Evolutionary conservation across 1,140 invertebrate genomes (phyloP).

Genomic region (Drosophila melanica): DNA sequence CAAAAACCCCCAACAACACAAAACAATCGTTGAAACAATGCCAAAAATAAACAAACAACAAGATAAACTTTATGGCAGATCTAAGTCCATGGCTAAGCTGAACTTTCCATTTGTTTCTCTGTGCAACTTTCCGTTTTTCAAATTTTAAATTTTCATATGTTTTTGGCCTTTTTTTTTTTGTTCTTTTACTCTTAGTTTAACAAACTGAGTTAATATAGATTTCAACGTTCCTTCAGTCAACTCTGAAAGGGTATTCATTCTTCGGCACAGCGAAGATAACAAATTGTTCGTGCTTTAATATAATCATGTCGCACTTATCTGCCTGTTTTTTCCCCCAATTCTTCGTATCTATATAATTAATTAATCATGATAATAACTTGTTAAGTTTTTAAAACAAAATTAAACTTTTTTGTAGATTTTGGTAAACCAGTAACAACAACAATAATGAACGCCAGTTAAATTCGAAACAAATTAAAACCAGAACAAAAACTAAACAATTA

Average conservation of each 20-base stretch:
- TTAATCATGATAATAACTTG: conserved; percentile 2
- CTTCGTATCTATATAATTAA: neutral
- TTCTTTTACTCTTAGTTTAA: too few relatives aligned
- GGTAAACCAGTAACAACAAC: neutral
- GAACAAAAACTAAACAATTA: neutral
- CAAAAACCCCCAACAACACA: conserved; percentile 1
- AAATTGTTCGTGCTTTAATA: too few relatives aligned
- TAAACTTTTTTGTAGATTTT: neutral
- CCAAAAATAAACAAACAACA: conserved; percentile 36
- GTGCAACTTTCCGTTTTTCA: neutral
- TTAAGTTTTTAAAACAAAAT: conserved; percentile 1
- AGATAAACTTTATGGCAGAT: conserved; percentile 8
- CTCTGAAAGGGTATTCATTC: too few relatives aligned
- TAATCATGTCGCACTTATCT: neutral
- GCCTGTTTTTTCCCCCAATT: neutral
- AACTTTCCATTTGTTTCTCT: conserved; percentile 17
- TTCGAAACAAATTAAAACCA: neutral
- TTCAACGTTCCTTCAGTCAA: too few relatives aligned
- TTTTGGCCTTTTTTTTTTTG: too few relatives aligned
- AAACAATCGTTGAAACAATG: conserved; percentile 26
- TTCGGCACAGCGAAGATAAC: too few relatives aligned
- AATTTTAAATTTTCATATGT: neutral
- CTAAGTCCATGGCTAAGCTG: conserved; percentile 10
- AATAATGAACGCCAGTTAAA: neutral
- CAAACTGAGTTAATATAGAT: too few relatives aligned